Evolutionary conservation across 1,140 invertebrate species (phyloP), one percentile per base, ranked within the genome.

Genomic region (Monochamus saltuarius): DNA sequence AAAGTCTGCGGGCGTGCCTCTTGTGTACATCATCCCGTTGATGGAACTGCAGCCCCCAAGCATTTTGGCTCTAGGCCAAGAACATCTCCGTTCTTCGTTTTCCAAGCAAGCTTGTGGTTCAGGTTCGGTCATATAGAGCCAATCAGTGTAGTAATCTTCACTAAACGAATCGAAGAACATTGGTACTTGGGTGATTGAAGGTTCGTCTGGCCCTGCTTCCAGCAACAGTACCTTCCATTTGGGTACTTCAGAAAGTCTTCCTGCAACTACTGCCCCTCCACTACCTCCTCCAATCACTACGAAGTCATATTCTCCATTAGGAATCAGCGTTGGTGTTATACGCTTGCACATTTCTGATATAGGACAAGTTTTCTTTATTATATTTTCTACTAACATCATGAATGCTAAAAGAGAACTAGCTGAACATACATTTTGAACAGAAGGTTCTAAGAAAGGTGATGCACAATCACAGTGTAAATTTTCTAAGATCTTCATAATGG

Each of bases 11-110:
- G 83, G 78, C 70, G 87, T 81, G 0, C 88, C 88, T 37, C 88
- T 78, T 8, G 84, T 82, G 65, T 89, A 89, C 69, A 87, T 86
- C 85, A 90, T 89, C 1, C 81, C 83, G 71, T 87, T 86, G 14
- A 86, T 71, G 4, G 80, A 79, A 13, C 81, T 83, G 37, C 79
- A 80, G 2, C 85, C 85, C 8, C 85, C 85, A 60, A 81, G 58
- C 11, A 74, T 71, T 66, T 85, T 83, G 3, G 77, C 83, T 60
- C 81, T 76, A 0, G 79, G 77, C 82, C 82, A 84, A 8, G 64
- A 69, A 67, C 81, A 82, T 13, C 73, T 59, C 4, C 10, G 45
- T 6, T 46, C 11, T n/a, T 13, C 14, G 7, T n/a, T 73, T 11
- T 73, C 73, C 13, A 80, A 70, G 57, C 83, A 85, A 1, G 82